Conservation (phyloP, 2,797 vertebrate genomes). For the Oreochromis mossambicus region DNA sequence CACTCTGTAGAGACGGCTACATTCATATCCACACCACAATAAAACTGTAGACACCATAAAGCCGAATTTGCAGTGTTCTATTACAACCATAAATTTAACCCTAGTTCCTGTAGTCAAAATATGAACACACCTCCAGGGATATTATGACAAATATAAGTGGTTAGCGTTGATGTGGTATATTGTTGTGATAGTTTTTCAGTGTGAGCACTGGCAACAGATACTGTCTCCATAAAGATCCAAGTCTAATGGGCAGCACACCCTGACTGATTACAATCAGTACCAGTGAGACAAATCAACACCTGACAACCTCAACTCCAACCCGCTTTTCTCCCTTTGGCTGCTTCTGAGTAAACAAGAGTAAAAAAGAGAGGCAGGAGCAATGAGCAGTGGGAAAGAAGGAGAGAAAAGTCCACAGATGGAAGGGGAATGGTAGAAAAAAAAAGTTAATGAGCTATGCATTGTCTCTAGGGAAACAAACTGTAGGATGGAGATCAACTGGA, state of each 20-base stretch:
- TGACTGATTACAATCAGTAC: conserved; percentile 49
- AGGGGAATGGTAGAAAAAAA: neutral
- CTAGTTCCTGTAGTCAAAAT: conserved; percentile 1
- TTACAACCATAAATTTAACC: conserved; percentile 6
- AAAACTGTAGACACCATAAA: conserved; percentile 23
- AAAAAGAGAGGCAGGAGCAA: neutral
- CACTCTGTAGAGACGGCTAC: neutral
- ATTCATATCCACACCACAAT: neutral
- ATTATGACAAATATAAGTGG: conserved; percentile 2
- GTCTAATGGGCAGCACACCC: conserved; percentile 31
- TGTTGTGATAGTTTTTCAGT: conserved; percentile 3
- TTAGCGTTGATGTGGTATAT: neutral
- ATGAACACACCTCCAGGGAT: neutral
- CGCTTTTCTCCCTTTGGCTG: neutral
- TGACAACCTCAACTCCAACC: neutral
- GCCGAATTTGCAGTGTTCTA: conserved; percentile 1
- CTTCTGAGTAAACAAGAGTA: neutral
- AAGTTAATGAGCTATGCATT: conserved; percentile 23
- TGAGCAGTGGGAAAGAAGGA: conserved; percentile 20
- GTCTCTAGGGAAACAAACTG: neutral
- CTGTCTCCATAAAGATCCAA: conserved; percentile 14
- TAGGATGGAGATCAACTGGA: conserved; percentile 2
- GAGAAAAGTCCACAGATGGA: conserved; percentile 8
- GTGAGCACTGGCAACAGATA: conserved; percentile 19
- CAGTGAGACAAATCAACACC: conserved; percentile 42